Evolutionary conservation across 2,888 invertebrate species (phyloP).

Genomic region (Salpingus planirostris): DNA sequence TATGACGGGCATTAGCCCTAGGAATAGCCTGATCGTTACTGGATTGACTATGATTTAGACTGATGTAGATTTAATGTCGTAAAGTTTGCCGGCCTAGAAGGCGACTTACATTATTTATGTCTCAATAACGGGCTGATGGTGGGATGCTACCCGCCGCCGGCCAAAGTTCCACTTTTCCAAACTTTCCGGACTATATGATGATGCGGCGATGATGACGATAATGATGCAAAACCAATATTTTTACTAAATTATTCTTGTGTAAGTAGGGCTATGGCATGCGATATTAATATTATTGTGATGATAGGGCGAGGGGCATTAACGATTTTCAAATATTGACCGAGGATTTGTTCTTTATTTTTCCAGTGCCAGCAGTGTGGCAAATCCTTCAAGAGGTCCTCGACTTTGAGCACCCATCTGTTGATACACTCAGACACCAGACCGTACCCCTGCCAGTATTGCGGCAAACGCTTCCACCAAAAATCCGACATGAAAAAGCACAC

Average conservation of each 20-base stretch:
- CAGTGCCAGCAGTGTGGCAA: constrained; percentile 97
- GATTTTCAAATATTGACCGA: constrained; percentile 2
- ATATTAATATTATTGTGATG: too few species aligned
- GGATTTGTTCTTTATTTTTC: constrained; percentile 47
- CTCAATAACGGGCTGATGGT: constrained; percentile 18
- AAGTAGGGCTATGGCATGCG: too few species aligned
- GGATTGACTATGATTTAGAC: constrained; percentile 23
- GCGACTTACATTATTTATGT: constrained; percentile 22
- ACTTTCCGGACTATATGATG: too few species aligned
- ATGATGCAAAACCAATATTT: too few species aligned
- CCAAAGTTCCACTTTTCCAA: constrained; percentile 9
- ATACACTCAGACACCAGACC: constrained; percentile 97
- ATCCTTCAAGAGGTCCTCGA: constrained; percentile 91
- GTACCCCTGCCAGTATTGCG: constrained; percentile 96
- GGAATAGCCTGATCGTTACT: constrained; percentile 22
- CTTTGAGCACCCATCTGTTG: constrained; percentile 91
- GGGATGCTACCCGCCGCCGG: too few species aligned
- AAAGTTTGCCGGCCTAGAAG: constrained; percentile 21
- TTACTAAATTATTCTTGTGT: too few species aligned
- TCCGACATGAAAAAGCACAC: constrained; percentile 99
- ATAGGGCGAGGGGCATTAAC: not conserved
- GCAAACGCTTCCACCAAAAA: constrained; percentile 97
- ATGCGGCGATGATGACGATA: too few species aligned
- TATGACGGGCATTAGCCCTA: constrained; percentile 19
- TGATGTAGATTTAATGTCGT: constrained; percentile 27